Conservation (phyloP, 1,140 invertebrate genomes). For the Steinernema feltiae region DNA sequence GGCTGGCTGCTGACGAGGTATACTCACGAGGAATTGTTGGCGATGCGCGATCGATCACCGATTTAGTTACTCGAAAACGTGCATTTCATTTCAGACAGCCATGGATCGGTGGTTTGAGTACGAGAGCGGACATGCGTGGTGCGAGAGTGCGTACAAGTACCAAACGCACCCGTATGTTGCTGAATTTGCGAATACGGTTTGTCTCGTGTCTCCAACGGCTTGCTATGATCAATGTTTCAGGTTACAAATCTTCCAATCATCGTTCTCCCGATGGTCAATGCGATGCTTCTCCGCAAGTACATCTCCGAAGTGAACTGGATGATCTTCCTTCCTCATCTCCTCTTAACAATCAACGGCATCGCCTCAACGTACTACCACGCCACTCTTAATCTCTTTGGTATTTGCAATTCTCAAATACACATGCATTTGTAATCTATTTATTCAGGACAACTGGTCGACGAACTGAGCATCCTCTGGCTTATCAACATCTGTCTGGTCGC, state of each 20-base stretch:
- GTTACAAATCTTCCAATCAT: conserved; percentile 55
- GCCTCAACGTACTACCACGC: conserved; percentile 55
- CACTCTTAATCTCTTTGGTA: conserved; percentile 52
- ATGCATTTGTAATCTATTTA: no score
- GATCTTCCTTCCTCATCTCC: conserved; percentile 46
- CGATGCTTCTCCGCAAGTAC: conserved; percentile 44
- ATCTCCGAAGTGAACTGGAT: conserved; percentile 45
- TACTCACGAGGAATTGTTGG: not conserved
- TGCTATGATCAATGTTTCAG: no score
- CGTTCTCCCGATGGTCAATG: conserved; percentile 49
- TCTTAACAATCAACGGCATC: conserved; percentile 52
- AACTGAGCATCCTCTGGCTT: conserved; percentile 48
- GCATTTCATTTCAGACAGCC: not conserved
- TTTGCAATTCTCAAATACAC: no score
- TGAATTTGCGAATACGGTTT: conserved; percentile 45
- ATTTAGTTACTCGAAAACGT: not conserved
- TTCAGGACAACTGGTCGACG: conserved; percentile 56
- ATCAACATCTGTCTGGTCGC: conserved; percentile 51
- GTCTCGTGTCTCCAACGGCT: no score
- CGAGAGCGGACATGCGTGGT: conserved; percentile 52
- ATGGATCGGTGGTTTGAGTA: conserved; percentile 49
- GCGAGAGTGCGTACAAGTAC: conserved; percentile 52
- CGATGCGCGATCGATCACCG: not conserved
- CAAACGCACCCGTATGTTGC: conserved; percentile 50
- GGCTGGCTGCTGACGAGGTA: no score